Evolutionary conservation across 1,140 invertebrate species (phyloP), one percentile per base, ranked within the genome.

Genomic region (Hetaerina americana): DNA sequence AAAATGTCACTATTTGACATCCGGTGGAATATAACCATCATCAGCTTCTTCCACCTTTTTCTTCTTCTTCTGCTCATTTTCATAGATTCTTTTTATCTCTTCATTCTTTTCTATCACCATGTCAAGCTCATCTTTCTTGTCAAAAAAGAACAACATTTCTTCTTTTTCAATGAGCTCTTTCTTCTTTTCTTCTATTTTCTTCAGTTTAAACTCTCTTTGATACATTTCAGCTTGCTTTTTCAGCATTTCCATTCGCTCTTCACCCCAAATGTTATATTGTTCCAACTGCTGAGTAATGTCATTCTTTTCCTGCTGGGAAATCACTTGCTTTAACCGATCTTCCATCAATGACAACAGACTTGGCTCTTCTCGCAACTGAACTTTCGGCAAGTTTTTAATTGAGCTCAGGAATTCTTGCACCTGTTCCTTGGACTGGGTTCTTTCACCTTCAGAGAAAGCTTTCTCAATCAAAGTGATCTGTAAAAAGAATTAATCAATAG

Each of bases 101-200:
- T 66, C 68, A 26, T 28, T 31, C 25, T 68, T 70, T 18, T 71
- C 72, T 66, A 75, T 66, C 66, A 73, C 70, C 75, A 79, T 73
- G 72, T 80, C 76, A 73, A 78, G 75, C 68, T 78, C 73, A 28
- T 79, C 77, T 70, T 77, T 75, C 66, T 81, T 80, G 66, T 82
- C 81, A 75, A 83, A 82, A 74, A 82, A 82, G 73, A 78, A 81
- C 8, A 83, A 75, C 0, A 71, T 31, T 27, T 81, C 76, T 76
- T 81, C 80, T 70, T 76, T 77, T 57, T 78, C 75, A 31, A 73
- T 6, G 10, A 82, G 69, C 67, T 81, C 75, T 67, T 77, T 69
- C 73, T 78, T 78, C 71, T 77, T 79, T 22, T 73, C 69, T 66
- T 79, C 70, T 24, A 82, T 76, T 26, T 76, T 73, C 66, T 75